Evolutionary conservation across 1,140 invertebrate genomes (phyloP).

Genomic region (Diploscapter pachys): DNA sequence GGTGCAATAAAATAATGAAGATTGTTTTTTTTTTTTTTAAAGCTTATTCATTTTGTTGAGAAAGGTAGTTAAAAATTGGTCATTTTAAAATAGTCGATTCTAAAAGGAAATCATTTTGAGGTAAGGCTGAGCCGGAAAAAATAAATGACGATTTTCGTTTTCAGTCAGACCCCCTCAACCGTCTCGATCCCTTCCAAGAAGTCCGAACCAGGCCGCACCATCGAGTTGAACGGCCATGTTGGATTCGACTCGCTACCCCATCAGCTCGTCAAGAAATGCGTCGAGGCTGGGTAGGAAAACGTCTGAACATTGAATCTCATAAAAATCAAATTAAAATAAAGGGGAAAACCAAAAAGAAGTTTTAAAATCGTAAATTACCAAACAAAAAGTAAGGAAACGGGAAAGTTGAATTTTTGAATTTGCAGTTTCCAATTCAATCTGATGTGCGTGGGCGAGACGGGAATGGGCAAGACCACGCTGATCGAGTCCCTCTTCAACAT

Average conservation of each 20-base stretch:
- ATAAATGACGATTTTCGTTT: too few relatives aligned
- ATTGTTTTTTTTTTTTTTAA: too few relatives aligned
- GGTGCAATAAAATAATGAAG: too few relatives aligned
- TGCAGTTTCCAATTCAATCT: slow-evolving; percentile 60
- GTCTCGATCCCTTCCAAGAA: neutral
- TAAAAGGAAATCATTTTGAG: too few relatives aligned
- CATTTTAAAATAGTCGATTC: too few relatives aligned
- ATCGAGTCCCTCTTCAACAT: slow-evolving; percentile 99
- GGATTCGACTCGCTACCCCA: slow-evolving; percentile 98
- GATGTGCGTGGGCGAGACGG: slow-evolving; percentile 79
- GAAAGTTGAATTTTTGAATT: slow-evolving; percentile 14
- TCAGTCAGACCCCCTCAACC: too few relatives aligned
- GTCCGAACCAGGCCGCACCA: slow-evolving; percentile 60
- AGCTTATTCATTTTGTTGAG: too few relatives aligned
- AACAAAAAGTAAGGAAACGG: too few relatives aligned
- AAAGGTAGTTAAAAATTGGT: too few relatives aligned
- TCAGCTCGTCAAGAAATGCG: slow-evolving; percentile 94
- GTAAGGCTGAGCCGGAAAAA: too few relatives aligned
- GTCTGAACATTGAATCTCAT: neutral
- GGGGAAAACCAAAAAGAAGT: slow-evolving; percentile 6
- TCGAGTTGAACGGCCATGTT: slow-evolving; percentile 89
- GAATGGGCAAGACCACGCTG: slow-evolving; percentile 94
- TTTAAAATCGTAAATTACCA: too few relatives aligned
- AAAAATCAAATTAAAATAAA: slow-evolving; percentile 6
- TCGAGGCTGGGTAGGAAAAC: slow-evolving; percentile 83